Evolutionary conservation across 2,888 invertebrate genomes (phyloP), one percentile per base, ranked within the genome.

Genomic region (Pachycephus smyrnensis): DNA sequence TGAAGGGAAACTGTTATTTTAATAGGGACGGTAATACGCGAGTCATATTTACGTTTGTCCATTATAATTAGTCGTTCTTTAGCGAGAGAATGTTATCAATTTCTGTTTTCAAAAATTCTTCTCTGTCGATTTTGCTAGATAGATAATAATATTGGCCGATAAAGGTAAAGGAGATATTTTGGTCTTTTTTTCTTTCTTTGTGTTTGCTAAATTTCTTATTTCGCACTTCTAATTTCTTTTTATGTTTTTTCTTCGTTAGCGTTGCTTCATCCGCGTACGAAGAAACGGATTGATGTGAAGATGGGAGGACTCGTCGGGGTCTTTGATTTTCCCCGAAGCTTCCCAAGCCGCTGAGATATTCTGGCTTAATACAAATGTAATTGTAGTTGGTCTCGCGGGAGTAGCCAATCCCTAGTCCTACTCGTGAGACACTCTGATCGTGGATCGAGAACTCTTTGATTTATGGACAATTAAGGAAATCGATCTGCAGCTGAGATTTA

Each of bases 1-100:
- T 76, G 76, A 76, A 76, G 71, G 71, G 55, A 55, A 55, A 9
- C 55, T 55, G 55, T 55, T 23, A 23, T 9, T 6, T 55, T 23
- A 9, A 23, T 23, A 23, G 55, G 23, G 55, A 55, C 23, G 9
- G 6, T 55, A 55, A 23, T 23, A 55, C 55, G 55, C 9, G 55
- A 55, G 23, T 55, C 55, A 9, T 15, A 55, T 40, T 40, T 23
- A 23, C 55, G 23, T 55, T 9, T 23, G 55, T 55, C 9, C 23
- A 23, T 55, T 55, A 9, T 2, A 55, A 55, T 55, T 9, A 9
- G 55, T 55, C 9, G 9, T 23, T 9, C 9, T 55, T 55, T 55
- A 55, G 40, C 40, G 40, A 40, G 40, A 40, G 40, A 40, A 40
- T 15, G 15, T 40, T 15, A 15, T 12, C 12, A 40, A 33, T 33